Percentiles rank a stretch among this genome's conserved stretches.
Evolutionary conservation across 2,888 invertebrate genomes (phyloP).

Genomic region (Pteria penguin): DNA sequence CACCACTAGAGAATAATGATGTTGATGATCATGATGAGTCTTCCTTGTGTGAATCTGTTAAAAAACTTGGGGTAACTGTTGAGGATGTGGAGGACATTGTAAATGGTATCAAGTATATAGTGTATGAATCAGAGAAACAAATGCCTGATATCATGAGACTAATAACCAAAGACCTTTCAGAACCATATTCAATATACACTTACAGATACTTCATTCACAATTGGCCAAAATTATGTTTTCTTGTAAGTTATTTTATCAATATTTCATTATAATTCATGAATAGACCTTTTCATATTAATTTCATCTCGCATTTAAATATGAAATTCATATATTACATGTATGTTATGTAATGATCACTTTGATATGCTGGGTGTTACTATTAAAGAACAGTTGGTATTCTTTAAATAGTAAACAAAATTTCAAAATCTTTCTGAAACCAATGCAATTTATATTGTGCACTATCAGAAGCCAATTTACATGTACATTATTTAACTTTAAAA

Average conservation of each 20-base stretch:
- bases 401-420: too few relatives aligned
- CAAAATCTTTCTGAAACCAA: too few relatives aligned
- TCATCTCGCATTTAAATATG: too few relatives aligned
- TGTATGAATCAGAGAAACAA: slow-evolving; percentile 95
- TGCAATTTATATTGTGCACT: too few relatives aligned
- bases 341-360: too few relatives aligned
- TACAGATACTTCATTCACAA: slow-evolving; percentile 99
- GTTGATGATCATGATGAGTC: slow-evolving; percentile 30
- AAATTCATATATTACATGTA: too few relatives aligned
- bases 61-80: slow-evolving; percentile 16
- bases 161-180: slow-evolving; percentile 98
- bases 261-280: too few relatives aligned
- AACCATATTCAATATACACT: slow-evolving; percentile 99
- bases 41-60: slow-evolving; percentile 34
- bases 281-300: too few relatives aligned
- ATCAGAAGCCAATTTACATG: too few relatives aligned
- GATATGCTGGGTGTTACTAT: too few relatives aligned
- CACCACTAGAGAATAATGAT: slow-evolving; percentile 11
- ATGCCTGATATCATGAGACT: slow-evolving; percentile 99
- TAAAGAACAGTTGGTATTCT: too few relatives aligned
- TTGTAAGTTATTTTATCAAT: slow-evolving; percentile 86
- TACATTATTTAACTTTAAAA: too few relatives aligned
- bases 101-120: slow-evolving; percentile 78
- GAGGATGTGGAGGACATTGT: background rate
- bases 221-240: slow-evolving; percentile 99